phyloP scores from a whole-genome alignment of 2,797 vertebrate species.

The Microctenopoma steveboyesi region DNA sequence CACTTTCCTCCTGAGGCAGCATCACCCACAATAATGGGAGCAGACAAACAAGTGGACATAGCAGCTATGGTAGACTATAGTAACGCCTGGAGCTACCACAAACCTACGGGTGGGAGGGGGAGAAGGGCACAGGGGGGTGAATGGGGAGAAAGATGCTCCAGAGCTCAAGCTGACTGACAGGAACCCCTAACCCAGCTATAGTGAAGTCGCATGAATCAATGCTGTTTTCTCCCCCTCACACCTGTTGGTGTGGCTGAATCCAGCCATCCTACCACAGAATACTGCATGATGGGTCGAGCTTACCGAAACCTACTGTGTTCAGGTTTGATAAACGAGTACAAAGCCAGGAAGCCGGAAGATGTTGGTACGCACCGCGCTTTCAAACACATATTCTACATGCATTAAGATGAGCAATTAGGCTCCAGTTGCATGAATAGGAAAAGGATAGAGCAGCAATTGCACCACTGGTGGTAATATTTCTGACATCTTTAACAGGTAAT shows the following conservation, averaged over 20 bases:
- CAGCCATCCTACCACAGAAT: constrained; percentile 47
- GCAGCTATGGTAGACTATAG: constrained; percentile 63
- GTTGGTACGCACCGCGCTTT: background rate
- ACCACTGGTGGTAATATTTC: constrained; percentile 60
- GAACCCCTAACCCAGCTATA: constrained; percentile 73
- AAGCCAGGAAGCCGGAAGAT: background rate
- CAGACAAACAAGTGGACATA: constrained; percentile 76
- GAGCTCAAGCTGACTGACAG: constrained; percentile 70
- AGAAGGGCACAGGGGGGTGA: background rate
- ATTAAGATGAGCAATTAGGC: constrained; percentile 12
- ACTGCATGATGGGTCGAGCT: constrained; percentile 9
- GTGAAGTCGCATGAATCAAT: constrained; percentile 68
- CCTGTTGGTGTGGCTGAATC: constrained; percentile 50
- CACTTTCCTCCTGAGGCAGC: constrained; percentile 65
- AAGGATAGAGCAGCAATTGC: constrained; percentile 39
- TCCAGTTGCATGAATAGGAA: constrained; percentile 38
- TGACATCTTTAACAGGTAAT: constrained; percentile 77
- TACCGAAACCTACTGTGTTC: constrained; percentile 9
- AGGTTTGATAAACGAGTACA: constrained; percentile 25
- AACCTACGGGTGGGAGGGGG: constrained; percentile 16
- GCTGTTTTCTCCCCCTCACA: constrained; percentile 39
- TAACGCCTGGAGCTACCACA: constrained; percentile 54
- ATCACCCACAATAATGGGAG: constrained; percentile 72
- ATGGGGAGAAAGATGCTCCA: constrained; percentile 25
- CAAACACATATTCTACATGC: constrained; percentile 17